Conservation (phyloP, 2,797 vertebrate species). For the Mormyrus hasselquistii region DNA sequence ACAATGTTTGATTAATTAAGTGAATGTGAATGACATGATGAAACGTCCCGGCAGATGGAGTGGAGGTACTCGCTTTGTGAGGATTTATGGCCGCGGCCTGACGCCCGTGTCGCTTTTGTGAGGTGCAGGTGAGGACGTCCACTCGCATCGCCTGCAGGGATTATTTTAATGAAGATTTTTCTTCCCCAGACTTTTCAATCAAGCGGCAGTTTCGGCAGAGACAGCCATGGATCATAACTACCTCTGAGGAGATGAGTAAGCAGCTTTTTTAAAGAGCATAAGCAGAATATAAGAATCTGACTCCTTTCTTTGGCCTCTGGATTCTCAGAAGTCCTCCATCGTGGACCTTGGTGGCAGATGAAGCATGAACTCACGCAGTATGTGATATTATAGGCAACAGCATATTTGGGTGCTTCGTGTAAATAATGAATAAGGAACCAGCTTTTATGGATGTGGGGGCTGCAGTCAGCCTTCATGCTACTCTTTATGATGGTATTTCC, state of each 20-base stretch:
- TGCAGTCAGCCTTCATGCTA: not conserved
- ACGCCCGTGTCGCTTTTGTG: not conserved
- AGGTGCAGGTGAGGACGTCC: not conserved
- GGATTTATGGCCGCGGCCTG: not conserved
- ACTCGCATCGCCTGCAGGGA: not conserved
- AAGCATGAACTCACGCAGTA: not conserved
- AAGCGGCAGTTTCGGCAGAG: not conserved
- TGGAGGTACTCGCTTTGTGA: not conserved
- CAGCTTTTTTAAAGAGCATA: not conserved
- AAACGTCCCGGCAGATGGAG: not conserved
- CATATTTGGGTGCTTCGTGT: not conserved
- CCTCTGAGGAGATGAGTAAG: not conserved
- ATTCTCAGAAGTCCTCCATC: not conserved
- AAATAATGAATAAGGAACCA: conserved; percentile 5
- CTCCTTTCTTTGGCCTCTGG: not conserved
- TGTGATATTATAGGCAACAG: not conserved
- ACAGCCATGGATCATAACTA: not conserved
- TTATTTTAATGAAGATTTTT: conserved; percentile 7
- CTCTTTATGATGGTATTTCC: not conserved
- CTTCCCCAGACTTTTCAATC: not conserved
- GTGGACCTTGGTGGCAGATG: not conserved
- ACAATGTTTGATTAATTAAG: conserved; percentile 22
- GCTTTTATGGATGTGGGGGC: not conserved
- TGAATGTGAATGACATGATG: conserved; percentile 15
- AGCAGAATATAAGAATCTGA: not conserved